Percentiles rank a stretch among this genome's conserved stretches.
Evolutionary conservation across 1,140 invertebrate genomes (phyloP).

Genomic region (Drosophila neocordata): DNA sequence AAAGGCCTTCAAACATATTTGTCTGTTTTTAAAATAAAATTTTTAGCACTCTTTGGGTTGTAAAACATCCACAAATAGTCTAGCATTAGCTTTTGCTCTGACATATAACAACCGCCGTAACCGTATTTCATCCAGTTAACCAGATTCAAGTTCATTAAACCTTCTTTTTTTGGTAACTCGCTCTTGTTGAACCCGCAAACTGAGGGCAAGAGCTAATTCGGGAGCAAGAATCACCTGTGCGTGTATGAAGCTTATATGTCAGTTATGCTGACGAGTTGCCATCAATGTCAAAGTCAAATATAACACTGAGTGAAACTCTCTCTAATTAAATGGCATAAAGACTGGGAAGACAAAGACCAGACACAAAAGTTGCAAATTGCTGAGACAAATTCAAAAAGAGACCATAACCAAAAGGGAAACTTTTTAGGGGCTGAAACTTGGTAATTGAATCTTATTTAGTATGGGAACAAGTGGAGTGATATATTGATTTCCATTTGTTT

Average conservation of each 20-base stretch:
- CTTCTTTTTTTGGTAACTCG: not conserved
- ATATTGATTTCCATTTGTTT: conserved; percentile 13
- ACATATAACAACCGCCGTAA: not conserved
- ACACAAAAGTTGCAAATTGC: conserved; percentile 4
- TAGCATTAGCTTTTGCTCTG: not conserved
- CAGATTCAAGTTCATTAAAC: conserved; percentile 1
- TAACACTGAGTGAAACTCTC: not conserved
- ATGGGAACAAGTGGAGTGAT: not conserved
- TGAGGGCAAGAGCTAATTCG: conserved; percentile 3
- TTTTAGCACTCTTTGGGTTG: too few species aligned
- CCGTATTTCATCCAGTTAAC: not conserved
- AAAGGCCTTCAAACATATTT: too few species aligned
- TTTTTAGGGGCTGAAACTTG: conserved; percentile 3
- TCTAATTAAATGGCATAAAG: conserved; percentile 1
- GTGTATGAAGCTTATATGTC: conserved; percentile 10
- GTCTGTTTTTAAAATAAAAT: too few species aligned
- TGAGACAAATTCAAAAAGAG: not conserved
- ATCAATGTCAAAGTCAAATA: conserved; percentile 17
- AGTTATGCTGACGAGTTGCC: conserved; percentile 13
- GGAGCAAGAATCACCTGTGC: conserved; percentile 11
- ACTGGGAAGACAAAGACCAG: conserved; percentile 1
- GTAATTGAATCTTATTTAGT: conserved; percentile 3
- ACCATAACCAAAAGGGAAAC: not conserved
- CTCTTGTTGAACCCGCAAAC: not conserved
- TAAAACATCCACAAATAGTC: too few species aligned